Percentiles rank a stretch among this genome's conserved stretches.
Evolutionary conservation across 1,140 invertebrate species (phyloP).

Genomic region (Teleopsis dalmanni): DNA sequence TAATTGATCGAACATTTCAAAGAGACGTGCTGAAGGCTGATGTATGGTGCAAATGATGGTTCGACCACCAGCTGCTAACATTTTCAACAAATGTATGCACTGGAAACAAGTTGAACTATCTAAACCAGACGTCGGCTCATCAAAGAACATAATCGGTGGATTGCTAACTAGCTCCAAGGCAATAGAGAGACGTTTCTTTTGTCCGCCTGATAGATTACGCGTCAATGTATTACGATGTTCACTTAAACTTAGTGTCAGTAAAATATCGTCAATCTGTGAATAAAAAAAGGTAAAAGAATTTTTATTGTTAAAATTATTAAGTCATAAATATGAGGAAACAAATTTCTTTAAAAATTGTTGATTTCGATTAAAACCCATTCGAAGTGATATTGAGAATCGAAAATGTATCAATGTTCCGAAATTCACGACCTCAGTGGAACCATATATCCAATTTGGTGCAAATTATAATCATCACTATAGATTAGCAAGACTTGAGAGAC

Average conservation of each 20-base stretch:
- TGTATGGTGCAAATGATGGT: constrained; percentile 97
- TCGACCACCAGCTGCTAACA: constrained; percentile 79
- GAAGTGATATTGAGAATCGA: too few species aligned
- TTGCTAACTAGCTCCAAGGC: constrained; percentile 95
- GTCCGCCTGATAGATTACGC: constrained; percentile 85
- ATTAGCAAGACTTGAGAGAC: too few species aligned
- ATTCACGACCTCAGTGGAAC: too few species aligned
- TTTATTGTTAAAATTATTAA: too few species aligned
- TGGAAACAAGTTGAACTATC: constrained; percentile 93
- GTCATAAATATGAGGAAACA: too few species aligned
- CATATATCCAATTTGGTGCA: too few species aligned
- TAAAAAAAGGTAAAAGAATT: too few species aligned
- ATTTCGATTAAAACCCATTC: too few species aligned
- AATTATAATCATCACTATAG: too few species aligned
- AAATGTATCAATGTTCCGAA: too few species aligned
- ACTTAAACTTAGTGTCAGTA: constrained; percentile 78
- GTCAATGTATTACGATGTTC: constrained; percentile 85
- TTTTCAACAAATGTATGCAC: constrained; percentile 80
- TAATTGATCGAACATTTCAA: constrained; percentile 95
- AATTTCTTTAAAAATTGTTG: too few species aligned
- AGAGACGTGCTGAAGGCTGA: constrained; percentile 90
- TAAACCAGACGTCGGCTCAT: constrained; percentile 92
- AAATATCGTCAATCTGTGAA: constrained; percentile 80
- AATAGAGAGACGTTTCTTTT: constrained; percentile 92
- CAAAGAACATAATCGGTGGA: constrained; percentile 93